Conservation (phyloP, 2,113 vertebrate genomes). For the Fukomys damarensis region DNA sequence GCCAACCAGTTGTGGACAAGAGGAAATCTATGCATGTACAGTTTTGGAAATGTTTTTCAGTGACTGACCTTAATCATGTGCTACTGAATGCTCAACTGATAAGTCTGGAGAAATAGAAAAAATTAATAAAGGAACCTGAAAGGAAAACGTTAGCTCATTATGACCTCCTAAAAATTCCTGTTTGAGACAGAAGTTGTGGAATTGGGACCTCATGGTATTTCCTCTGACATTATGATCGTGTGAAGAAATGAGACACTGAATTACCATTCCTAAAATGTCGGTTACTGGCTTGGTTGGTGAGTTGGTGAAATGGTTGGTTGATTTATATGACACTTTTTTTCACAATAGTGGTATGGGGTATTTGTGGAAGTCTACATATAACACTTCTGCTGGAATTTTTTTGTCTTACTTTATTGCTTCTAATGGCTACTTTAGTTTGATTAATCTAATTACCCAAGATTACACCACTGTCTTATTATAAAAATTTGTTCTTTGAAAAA, state of each 20-base stretch:
- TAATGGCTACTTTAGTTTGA: neutral
- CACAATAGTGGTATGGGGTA: neutral
- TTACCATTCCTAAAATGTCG: neutral
- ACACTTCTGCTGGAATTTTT: neutral
- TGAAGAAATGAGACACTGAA: neutral
- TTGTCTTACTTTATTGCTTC: neutral
- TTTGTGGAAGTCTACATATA: neutral
- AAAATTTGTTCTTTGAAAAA: constrained; percentile 29
- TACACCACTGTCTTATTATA: neutral
- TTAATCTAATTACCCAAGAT: constrained; percentile 6
- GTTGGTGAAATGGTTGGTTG: neutral
- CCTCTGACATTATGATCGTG: neutral
- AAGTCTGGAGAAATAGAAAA: neutral
- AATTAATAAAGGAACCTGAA: neutral
- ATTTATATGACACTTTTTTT: neutral
- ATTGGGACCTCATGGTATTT: neutral
- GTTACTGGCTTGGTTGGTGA: neutral
- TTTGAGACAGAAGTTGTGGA: neutral
- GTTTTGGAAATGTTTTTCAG: neutral
- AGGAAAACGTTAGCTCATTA: neutral
- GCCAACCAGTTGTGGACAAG: neutral
- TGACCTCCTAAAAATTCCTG: neutral
- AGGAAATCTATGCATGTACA: neutral
- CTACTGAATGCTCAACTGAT: neutral
- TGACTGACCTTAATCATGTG: neutral